phyloP scores from a whole-genome alignment of 2,888 invertebrate genomes.

The Eupithecia dodoneata region DNA sequence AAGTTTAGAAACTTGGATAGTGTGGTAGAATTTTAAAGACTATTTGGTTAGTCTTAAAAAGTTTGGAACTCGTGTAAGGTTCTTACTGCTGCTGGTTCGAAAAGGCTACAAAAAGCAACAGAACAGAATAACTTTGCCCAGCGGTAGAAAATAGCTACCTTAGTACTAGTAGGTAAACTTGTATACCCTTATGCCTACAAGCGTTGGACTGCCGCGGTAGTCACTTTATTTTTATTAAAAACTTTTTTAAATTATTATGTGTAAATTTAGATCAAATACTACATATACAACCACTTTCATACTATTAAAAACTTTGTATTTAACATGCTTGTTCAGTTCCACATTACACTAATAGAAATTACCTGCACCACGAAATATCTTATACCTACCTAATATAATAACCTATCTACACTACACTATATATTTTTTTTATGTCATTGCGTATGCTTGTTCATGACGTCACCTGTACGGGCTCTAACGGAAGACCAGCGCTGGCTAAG shows the following conservation, averaged over 20 bases:
- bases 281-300: too few relatives aligned
- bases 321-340: background rate
- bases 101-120: background rate
- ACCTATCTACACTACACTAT: too few relatives aligned
- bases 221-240: background rate
- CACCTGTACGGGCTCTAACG: too few relatives aligned
- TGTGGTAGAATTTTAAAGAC: background rate
- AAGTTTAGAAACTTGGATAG: background rate
- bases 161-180: background rate
- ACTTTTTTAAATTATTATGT: background rate
- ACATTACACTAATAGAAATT: background rate
- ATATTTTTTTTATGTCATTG: too few relatives aligned
- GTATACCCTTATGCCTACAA: background rate
- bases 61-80: background rate
- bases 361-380: background rate
- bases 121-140: background rate
- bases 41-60: background rate
- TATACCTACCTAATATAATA: too few relatives aligned
- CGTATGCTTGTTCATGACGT: too few relatives aligned
- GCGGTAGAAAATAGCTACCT: background rate
- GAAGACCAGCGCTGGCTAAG: too few relatives aligned
- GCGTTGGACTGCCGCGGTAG: background rate
- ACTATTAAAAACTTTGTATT: background rate
- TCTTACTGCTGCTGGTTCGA: background rate
- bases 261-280: too few relatives aligned